Conservation (phyloP, 2,797 vertebrate species). For the Coendou prehensilis region DNA sequence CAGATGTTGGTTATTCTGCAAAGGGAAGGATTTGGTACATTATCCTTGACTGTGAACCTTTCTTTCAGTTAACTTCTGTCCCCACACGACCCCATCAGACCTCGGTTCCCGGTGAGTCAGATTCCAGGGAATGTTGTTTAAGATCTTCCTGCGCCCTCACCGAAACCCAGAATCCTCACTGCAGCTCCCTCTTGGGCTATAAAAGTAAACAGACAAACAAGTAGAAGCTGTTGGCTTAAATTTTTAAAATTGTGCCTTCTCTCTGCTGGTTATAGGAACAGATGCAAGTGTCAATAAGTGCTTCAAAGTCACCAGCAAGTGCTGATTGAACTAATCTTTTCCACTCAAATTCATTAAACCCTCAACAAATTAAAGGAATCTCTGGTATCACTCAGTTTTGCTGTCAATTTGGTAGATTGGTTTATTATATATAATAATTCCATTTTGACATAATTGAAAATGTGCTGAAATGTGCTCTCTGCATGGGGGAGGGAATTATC, state of each 20-base stretch:
- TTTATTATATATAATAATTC: background rate
- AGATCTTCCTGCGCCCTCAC: rapidly evolving
- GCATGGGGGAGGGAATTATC: background rate
- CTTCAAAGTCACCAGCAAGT: background rate
- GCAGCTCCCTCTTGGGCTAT: background rate
- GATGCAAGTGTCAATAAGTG: background rate
- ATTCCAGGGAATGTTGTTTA: background rate
- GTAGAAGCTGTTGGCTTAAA: background rate
- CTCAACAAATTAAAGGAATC: background rate
- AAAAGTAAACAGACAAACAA: no score
- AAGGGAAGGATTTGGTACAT: background rate
- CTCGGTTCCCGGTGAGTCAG: rapidly evolving
- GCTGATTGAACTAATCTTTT: background rate
- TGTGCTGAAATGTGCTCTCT: background rate
- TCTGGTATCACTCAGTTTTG: background rate
- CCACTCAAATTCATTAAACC: background rate
- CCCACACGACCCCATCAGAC: rapidly evolving
- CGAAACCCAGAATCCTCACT: background rate
- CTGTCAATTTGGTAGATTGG: rapidly evolving
- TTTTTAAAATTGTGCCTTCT: background rate
- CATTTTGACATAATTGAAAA: background rate
- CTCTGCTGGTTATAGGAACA: background rate
- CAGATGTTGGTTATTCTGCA: rapidly evolving
- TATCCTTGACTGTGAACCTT: background rate
- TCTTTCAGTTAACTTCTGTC: rapidly evolving